A percentile compares a stretch with the other conserved stretches of the same genome.
Conservation (phyloP, 2,113 vertebrate species). For the Lampris incognitus region DNA sequence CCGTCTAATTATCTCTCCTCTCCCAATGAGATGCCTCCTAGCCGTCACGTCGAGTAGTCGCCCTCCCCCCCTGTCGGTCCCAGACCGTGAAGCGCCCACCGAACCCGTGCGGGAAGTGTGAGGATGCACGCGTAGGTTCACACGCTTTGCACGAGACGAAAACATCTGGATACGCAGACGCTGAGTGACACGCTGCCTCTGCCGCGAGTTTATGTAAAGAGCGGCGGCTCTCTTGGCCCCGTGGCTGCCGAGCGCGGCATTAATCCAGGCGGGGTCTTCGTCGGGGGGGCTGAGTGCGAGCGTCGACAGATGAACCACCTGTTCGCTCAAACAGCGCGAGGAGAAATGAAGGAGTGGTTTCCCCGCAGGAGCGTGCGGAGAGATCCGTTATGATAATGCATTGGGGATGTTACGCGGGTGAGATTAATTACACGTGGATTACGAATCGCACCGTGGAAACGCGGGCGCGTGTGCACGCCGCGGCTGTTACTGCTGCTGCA, state of each 20-base stretch:
- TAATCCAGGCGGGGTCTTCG: constrained; percentile 70
- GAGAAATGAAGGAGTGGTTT: constrained; percentile 80
- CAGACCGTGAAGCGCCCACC: too few species aligned
- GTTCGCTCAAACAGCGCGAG: constrained; percentile 76
- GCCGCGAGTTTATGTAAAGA: constrained; percentile 40
- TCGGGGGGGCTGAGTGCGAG: constrained; percentile 62
- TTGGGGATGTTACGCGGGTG: constrained; percentile 80
- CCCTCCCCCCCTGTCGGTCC: constrained; percentile 19
- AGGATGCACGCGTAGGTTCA: constrained; percentile 27
- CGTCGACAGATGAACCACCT: constrained; percentile 81
- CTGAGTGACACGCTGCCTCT: constrained; percentile 45
- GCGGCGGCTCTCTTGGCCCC: constrained; percentile 42
- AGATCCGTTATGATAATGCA: constrained; percentile 85
- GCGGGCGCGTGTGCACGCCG: constrained; percentile 43
- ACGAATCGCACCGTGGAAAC: constrained; percentile 67
- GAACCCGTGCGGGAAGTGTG: constrained; percentile 12
- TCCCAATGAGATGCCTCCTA: constrained; percentile 47
- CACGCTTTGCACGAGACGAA: not conserved
- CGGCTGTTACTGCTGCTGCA: constrained; percentile 8
- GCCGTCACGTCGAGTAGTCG: constrained; percentile 43
- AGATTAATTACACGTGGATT: constrained; percentile 86
- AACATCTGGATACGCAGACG: constrained; percentile 14
- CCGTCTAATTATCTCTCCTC: constrained; percentile 62
- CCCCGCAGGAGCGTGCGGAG: constrained; percentile 72
- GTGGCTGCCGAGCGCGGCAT: constrained; percentile 71